Base-by-base conservation (phyloP, 2,888 invertebrate species). In the Dryocosmus kuriphilus region DNA sequence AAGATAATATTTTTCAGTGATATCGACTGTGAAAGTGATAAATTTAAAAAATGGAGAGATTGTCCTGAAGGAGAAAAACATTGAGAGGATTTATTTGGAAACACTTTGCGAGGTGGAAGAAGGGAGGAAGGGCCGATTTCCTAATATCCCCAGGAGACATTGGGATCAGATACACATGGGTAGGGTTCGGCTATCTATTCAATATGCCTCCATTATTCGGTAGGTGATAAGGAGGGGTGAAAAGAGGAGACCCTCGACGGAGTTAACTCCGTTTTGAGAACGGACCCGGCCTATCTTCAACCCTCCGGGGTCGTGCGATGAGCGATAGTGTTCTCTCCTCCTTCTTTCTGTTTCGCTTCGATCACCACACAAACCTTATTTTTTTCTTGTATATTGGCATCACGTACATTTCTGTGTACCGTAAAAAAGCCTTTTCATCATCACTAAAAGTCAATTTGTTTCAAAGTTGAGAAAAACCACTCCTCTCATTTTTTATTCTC, bases 181-280 rank as follows among this genome's bases (percentile, higher is more conserved):
- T 86, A 85, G 89, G 87, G 88, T 83, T 86, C 81, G 88, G 86
- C 88, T 90, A 90, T 90, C 90, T 90, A 90, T 90, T 90, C 90
- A 89, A 90, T 90, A 89, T 89, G 89, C 89, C 87, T 86, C 90
- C 87, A 90, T 90, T 90, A 90, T 90, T 90, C 87, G 89, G 88
- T 88, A 86, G 88, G 89, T 89, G 90, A 90, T 90, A 90, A 90
- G 90, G 86, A 86, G 87, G 85, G 77, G 80, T 79, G 67, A 79
- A 79, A 82, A 80, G 83, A 81, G 81, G 81, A 82, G 82, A 79
- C 84, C 82, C 84, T 84, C 79, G 76, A 73, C 79, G 30, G 77
- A 80, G 79, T 79, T 77, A 79, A 80, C 76, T 81, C 77, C 80
- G 80, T 77, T 80, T 82, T 61, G 79, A 80, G 30, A 81, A 75